These are phyloP conservation scores for Drosophila malerkotliana DNA, from an alignment of 1,140 invertebrate genomes.

Conservation along the genomic window DNA sequence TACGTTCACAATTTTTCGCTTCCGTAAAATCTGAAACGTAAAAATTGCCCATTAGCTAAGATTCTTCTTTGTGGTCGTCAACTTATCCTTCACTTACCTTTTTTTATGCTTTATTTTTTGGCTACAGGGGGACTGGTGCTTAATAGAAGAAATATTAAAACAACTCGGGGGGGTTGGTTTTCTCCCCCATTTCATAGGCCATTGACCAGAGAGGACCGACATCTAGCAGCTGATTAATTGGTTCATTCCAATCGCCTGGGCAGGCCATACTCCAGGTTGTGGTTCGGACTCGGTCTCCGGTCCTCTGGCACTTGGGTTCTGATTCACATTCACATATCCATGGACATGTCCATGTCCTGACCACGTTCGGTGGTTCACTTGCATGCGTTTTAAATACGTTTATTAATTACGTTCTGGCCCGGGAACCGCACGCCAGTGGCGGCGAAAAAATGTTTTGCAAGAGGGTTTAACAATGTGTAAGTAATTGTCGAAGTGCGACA, in stretches of 20 bases:
- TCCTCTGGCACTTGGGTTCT: not conserved
- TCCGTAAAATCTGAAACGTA: conserved; percentile 60
- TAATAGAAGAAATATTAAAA: conserved; percentile 77
- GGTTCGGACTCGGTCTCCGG: not conserved
- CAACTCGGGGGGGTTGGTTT: conserved; percentile 45
- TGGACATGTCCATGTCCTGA: conserved; percentile 22
- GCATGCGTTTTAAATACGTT: conserved; percentile 79
- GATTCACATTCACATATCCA: conserved; percentile 4
- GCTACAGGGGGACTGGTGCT: conserved; percentile 30
- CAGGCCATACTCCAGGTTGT: conserved; percentile 58
- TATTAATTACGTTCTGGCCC: conserved; percentile 76
- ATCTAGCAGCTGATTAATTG: conserved; percentile 71
- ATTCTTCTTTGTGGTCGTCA: conserved; percentile 14
- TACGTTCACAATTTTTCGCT: conserved; percentile 71
- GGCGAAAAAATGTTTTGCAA: conserved; percentile 61
- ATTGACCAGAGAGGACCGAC: conserved; percentile 63
- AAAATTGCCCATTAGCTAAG: conserved; percentile 68
- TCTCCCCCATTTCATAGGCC: conserved; percentile 82
- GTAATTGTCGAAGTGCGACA: conserved; percentile 49
- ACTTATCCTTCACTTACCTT: conserved; percentile 15
- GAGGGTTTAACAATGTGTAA: conserved; percentile 73
- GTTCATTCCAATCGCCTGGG: conserved; percentile 43
- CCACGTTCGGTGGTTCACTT: conserved; percentile 58
- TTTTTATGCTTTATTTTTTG: conserved; percentile 23
- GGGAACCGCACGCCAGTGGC: conserved; percentile 51